A percentile compares a stretch with the other conserved stretches of the same genome.
These are phyloP conservation scores for Plemyria rubiginata DNA, from an alignment of 2,888 invertebrate genomes.

Conservation along the genomic window DNA sequence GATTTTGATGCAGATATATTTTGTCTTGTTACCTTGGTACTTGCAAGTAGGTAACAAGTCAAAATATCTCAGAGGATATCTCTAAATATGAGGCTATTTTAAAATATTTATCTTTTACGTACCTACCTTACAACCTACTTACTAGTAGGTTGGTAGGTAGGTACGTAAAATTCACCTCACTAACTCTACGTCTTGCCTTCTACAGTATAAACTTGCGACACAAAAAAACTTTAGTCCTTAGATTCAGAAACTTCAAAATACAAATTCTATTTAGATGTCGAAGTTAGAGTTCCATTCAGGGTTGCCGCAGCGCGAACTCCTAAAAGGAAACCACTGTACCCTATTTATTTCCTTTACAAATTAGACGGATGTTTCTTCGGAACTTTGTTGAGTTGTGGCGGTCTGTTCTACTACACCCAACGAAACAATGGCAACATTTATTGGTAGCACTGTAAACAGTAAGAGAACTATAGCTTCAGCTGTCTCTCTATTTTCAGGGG, in stretches of 20 bases:
- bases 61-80: too few species aligned
- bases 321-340: slow-evolving; percentile 71
- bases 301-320: slow-evolving; percentile 32
- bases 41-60: too few species aligned
- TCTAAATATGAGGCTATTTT: too few species aligned
- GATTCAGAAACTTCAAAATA: slow-evolving; percentile 28
- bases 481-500: too few species aligned
- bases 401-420: slow-evolving; percentile 41
- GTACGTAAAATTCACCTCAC: too few species aligned
- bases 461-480: neutral
- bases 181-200: too few species aligned
- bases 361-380: slow-evolving; percentile 60
- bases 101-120: too few species aligned
- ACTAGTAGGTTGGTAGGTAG: too few species aligned
- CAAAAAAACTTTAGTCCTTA: slow-evolving; percentile 2
- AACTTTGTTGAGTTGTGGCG: slow-evolving; percentile 49
- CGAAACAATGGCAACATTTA: slow-evolving; percentile 31
- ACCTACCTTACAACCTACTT: too few species aligned
- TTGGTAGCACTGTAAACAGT: slow-evolving; percentile 2
- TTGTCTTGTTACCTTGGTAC: too few species aligned
- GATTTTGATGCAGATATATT: too few species aligned
- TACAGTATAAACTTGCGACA: neutral
- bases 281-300: slow-evolving; percentile 39
- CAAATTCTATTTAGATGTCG: slow-evolving; percentile 36
- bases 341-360: slow-evolving; percentile 69